phyloP scores from a whole-genome alignment of 1,140 invertebrate genomes.

The Aporrectodea caliginosa region DNA sequence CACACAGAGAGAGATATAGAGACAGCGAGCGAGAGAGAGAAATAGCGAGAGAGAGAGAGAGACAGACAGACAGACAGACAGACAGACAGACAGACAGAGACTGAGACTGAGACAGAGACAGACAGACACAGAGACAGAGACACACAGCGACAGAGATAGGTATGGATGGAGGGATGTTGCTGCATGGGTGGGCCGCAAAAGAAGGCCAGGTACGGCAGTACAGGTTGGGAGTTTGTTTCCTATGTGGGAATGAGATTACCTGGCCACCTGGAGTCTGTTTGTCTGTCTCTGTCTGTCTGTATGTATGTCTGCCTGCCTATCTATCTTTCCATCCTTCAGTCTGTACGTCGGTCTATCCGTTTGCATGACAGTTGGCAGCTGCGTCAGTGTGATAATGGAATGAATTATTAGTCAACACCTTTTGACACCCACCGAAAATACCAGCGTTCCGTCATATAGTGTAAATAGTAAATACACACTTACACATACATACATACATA shows the following conservation, averaged over 20 bases:
- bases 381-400: no score
- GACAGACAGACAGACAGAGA: not conserved
- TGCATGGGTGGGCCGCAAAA: not conserved
- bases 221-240: not conserved
- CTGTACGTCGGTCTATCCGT: no score
- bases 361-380: no score
- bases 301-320: no score
- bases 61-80: not conserved
- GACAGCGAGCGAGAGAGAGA: not conserved
- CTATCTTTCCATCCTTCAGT: no score
- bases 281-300: no score
- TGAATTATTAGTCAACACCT: no score
- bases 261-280: no score
- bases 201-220: not conserved
- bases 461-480: no score
- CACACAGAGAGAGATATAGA: not conserved
- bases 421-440: no score
- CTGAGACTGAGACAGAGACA: not conserved
- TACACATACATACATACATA: no score
- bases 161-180: not conserved
- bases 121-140: not conserved
- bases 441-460: no score
- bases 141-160: not conserved
- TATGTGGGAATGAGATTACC: not conserved
- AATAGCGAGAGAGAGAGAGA: not conserved